Evolutionary conservation across 2,888 invertebrate species (phyloP).

Genomic region (Cataglyphis albicans): DNA sequence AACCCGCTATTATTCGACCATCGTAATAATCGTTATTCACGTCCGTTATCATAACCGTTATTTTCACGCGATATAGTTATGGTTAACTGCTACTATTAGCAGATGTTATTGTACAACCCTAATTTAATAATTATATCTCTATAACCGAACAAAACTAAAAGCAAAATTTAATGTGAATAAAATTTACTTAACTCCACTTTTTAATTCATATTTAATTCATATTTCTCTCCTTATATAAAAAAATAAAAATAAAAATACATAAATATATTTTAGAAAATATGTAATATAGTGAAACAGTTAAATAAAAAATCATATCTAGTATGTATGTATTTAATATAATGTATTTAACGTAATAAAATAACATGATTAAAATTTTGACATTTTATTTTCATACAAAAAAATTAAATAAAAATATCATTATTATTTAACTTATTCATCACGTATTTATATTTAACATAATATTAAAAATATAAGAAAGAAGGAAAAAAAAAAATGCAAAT

Average conservation of each 20-base stretch:
- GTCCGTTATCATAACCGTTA: slow-evolving; percentile 61
- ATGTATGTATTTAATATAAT: neutral
- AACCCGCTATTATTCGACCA: slow-evolving; percentile 71
- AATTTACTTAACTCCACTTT: neutral
- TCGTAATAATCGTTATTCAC: slow-evolving; percentile 67
- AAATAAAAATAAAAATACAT: neutral
- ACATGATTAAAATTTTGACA: neutral
- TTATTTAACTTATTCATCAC: neutral
- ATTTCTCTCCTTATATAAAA: neutral
- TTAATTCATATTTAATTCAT: neutral
- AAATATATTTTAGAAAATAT: neutral
- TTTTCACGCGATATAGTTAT: slow-evolving; percentile 52
- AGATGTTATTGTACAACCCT: slow-evolving; percentile 58
- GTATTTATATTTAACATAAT: neutral
- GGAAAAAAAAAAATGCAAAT: neutral
- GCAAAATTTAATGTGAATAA: slow-evolving; percentile 25
- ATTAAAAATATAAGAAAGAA: neutral
- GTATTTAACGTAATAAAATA: neutral
- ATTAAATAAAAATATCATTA: neutral
- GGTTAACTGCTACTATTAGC: slow-evolving; percentile 58
- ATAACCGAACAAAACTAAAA: slow-evolving; percentile 1
- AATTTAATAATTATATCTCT: slow-evolving; percentile 19
- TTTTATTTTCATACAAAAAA: neutral
- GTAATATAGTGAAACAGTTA: neutral
- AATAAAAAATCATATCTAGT: neutral